A percentile compares a stretch with the other conserved stretches of the same genome.
phyloP scores from a whole-genome alignment of 2,888 invertebrate species.

The Protophormia terraenovae region DNA sequence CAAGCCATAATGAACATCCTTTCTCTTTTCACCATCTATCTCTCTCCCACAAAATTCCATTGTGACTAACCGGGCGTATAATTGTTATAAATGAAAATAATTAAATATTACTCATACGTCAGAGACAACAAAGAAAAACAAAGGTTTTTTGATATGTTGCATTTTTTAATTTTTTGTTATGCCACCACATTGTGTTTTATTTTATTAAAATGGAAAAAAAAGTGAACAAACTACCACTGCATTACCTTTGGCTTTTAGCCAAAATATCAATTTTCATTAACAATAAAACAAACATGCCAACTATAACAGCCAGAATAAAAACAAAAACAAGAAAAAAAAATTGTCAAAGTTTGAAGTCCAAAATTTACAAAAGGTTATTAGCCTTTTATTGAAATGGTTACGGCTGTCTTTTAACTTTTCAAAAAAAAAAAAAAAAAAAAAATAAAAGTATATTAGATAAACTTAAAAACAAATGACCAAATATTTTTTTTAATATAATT shows the following conservation, averaged over 20 bases:
- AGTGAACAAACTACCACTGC: slow-evolving; percentile 37
- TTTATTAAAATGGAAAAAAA: background rate
- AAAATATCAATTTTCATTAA: slow-evolving; percentile 66
- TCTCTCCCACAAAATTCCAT: background rate
- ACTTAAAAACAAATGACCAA: background rate
- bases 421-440: background rate
- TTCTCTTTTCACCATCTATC: too few relatives aligned
- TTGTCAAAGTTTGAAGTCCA: slow-evolving; percentile 2
- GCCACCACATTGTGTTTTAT: background rate
- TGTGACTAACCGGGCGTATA: slow-evolving; percentile 21
- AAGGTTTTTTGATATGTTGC: slow-evolving; percentile 19
- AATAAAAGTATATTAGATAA: too few relatives aligned
- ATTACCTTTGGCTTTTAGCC: slow-evolving; percentile 57
- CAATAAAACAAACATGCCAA: slow-evolving; percentile 44
- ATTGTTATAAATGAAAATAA: background rate
- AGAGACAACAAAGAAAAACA: background rate
- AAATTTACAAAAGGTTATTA: slow-evolving; percentile 46
- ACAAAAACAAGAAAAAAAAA: background rate
- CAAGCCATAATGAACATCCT: background rate
- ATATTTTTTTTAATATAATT: background rate
- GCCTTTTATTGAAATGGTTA: slow-evolving; percentile 1
- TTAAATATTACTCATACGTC: slow-evolving; percentile 47
- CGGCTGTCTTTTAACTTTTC: background rate
- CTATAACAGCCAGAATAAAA: background rate
- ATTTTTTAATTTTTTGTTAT: background rate